These are phyloP conservation scores for Clupea harengus DNA, from an alignment of 2,113 vertebrate genomes.

Conservation along the genomic window DNA sequence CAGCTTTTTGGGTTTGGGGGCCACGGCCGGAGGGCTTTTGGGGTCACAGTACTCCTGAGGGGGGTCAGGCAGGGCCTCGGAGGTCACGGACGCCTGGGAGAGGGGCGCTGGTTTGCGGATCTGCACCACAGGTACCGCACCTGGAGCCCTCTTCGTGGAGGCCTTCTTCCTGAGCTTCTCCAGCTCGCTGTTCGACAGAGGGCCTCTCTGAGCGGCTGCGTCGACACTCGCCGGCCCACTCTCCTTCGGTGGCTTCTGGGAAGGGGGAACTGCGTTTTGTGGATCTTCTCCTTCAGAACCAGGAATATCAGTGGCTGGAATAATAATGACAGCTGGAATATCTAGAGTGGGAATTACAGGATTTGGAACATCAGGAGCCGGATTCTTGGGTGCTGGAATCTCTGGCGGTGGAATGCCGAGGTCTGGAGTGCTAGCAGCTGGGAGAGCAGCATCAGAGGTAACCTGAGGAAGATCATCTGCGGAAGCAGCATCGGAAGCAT, in stretches of 20 bases:
- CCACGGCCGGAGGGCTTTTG: constrained; percentile 74
- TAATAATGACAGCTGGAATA: not conserved
- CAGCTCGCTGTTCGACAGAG: constrained; percentile 19
- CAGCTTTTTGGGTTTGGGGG: constrained; percentile 83
- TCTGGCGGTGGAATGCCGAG: not conserved
- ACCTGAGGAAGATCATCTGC: not conserved
- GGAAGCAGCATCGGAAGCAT: not conserved
- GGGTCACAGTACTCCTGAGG: constrained; percentile 47
- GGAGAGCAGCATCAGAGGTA: not conserved
- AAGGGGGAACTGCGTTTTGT: not conserved
- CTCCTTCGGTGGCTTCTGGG: not conserved
- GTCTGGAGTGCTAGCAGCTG: not conserved
- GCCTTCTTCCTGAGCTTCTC: constrained; percentile 51
- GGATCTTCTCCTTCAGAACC: not conserved
- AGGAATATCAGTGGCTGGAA: not conserved
- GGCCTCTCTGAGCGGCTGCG: not conserved
- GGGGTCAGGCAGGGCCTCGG: constrained; percentile 31
- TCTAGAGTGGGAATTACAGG: not conserved
- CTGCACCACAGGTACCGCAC: not conserved
- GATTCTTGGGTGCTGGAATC: not conserved
- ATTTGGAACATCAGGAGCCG: not conserved
- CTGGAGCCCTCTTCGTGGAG: constrained; percentile 44
- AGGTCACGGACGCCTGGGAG: not conserved
- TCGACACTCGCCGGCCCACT: not conserved
- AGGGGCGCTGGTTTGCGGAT: constrained; percentile 26